Evolutionary conservation across 2,888 invertebrate genomes (phyloP), one percentile per base, ranked within the genome.

Genomic region (Zygogramma bicolorata): DNA sequence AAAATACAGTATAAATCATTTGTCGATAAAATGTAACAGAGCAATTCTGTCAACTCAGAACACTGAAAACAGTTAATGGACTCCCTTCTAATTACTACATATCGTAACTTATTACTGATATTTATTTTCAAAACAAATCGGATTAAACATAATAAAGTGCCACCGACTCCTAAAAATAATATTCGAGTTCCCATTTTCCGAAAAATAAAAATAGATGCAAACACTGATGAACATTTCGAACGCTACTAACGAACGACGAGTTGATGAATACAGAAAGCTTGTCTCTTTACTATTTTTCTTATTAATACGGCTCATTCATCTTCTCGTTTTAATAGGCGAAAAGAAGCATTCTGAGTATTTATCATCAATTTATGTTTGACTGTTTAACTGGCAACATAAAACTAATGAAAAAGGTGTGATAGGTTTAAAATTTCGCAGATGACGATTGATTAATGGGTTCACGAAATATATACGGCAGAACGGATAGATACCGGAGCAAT

Each of bases 91-190:
- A 46, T 46, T 53, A 53, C 27, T 27, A 53, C 53, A 53, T 53
- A 53, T 53, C 53, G 53, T 53, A 53, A 53, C 25, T 53, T 53
- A 53, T 53, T 53, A n/a, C 25, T 53, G 53, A 53, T 53, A 53
- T 53, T 53, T 53, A 53, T 53, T 53, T 27, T 53, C n/a, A 25
- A 53, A 53, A 27, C 53, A 53, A 27, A 53, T 53, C 25, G 53
- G 15, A 53, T 53, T n/a, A 53, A 27, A 25, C 53, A 53, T 53
- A 27, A 53, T 27, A 27, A 53, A 53, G 53, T n/a, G 27, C 25
- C 27, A 6, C 25, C 53, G 5, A 5, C 7, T 53, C 25, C 53
- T 53, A 53, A 53, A 53, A 53, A 53, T 53, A 27, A 53, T 27
- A 25, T 25, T 0, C 27, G 13, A 53, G 53, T 53, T 53, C 53